A percentile compares a stretch with the other conserved stretches of the same genome.
Evolutionary conservation across 53 echinoderm and acorn worm genomes (phyloP).

Genomic region (Arbacia lixula): DNA sequence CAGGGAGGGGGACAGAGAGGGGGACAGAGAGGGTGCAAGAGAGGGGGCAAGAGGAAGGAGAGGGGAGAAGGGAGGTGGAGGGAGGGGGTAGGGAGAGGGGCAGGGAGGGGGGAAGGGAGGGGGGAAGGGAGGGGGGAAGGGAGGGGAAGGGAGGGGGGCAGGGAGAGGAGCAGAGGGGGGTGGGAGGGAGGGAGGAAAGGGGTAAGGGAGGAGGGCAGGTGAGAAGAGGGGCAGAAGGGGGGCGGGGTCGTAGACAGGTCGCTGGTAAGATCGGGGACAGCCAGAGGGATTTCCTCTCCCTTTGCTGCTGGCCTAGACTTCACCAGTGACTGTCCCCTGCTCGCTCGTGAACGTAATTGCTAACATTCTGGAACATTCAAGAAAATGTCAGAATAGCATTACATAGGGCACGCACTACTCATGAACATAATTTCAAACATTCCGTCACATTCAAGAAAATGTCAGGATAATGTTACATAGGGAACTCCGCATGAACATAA

Average conservation of each 20-base stretch:
- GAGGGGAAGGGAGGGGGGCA: background rate
- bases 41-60: background rate
- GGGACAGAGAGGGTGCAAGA: background rate
- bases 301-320: constrained; percentile 21
- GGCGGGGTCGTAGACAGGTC: constrained; percentile 4
- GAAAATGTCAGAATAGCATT: no score
- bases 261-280: background rate
- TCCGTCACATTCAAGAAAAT: no score
- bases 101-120: background rate
- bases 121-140: background rate
- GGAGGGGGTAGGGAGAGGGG: background rate
- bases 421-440: no score
- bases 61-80: background rate
- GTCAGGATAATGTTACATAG: no score
- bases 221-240: background rate
- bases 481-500: no score
- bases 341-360: no score
- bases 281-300: constrained; percentile 28
- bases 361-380: no score
- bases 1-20: background rate
- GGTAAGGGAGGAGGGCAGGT: background rate
- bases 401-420: no score
- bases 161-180: background rate
- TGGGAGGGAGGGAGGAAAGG: background rate
- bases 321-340: no score